A percentile compares a stretch with the other conserved stretches of the same genome.
phyloP scores from a whole-genome alignment of 2,797 vertebrate species.

The Callimico goeldii region DNA sequence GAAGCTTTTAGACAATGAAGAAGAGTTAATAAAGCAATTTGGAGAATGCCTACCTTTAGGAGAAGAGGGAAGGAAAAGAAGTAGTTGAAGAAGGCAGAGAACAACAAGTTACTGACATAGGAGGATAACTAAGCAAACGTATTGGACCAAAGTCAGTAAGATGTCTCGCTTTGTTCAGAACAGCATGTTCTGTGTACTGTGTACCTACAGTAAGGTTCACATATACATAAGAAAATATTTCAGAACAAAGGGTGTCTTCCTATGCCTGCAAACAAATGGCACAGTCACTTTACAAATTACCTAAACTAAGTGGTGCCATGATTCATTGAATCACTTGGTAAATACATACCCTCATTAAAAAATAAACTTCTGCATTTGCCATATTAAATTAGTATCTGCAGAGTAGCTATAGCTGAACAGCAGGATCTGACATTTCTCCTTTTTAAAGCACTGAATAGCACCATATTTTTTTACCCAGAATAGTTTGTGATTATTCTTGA shows the following conservation, averaged over 20 bases:
- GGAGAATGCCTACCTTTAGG: not conserved
- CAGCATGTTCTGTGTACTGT: not conserved
- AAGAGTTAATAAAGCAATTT: not conserved
- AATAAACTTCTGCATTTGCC: constrained; percentile 51
- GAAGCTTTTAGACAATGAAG: not conserved
- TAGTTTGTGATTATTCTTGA: constrained; percentile 40
- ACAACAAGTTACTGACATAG: not conserved
- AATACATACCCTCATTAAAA: constrained; percentile 31
- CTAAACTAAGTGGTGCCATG: constrained; percentile 47
- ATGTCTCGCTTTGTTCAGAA: not conserved
- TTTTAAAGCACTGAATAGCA: constrained; percentile 56
- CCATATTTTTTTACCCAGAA: constrained; percentile 9
- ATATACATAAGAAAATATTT: constrained; percentile 44
- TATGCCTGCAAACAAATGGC: constrained; percentile 29
- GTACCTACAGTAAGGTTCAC: not conserved
- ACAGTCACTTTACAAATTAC: constrained; percentile 29
- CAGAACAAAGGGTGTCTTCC: not conserved
- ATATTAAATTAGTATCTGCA: constrained; percentile 57
- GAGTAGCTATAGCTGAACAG: constrained; percentile 20
- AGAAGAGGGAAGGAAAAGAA: not conserved
- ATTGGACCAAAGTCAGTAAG: not conserved
- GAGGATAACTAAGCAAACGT: not conserved
- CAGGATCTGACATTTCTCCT: not conserved
- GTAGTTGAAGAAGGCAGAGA: constrained; percentile 4
- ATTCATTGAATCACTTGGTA: constrained; percentile 39